Percentiles rank a stretch among this genome's conserved stretches.
Evolutionary conservation across 2,113 vertebrate species (phyloP).

Genomic region (Aleadryas rufinucha): DNA sequence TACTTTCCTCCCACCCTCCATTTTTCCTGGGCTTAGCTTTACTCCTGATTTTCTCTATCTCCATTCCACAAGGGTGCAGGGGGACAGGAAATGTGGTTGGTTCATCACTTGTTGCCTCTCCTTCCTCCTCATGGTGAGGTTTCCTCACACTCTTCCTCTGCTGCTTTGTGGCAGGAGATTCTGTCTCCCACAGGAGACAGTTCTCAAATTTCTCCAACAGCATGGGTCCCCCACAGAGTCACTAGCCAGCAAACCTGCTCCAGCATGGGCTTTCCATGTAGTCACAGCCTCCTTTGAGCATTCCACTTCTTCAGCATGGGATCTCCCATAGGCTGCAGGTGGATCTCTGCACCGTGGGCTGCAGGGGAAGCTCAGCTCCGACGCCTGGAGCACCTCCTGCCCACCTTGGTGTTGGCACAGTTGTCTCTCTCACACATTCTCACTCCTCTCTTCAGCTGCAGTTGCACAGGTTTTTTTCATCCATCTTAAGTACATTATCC

Average conservation of each 20-base stretch:
- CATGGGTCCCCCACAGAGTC: background rate
- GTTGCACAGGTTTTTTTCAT: background rate
- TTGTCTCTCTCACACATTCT: background rate
- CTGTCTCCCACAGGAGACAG: background rate
- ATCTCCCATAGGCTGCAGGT: background rate
- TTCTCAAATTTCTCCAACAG: background rate
- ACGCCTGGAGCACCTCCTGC: background rate
- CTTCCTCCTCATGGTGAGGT: background rate
- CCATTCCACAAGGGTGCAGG: background rate
- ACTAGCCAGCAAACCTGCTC: background rate
- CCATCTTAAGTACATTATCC: fast-evolving
- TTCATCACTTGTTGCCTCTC: background rate
- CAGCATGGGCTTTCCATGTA: background rate
- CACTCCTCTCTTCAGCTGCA: background rate
- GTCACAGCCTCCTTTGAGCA: background rate
- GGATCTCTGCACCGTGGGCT: background rate
- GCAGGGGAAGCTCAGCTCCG: background rate
- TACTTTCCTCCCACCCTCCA: background rate
- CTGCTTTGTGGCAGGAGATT: background rate
- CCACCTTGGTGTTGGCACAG: background rate
- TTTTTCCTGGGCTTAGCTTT: background rate
- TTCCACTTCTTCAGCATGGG: background rate
- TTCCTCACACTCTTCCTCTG: background rate
- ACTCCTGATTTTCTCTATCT: background rate
- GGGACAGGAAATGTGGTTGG: background rate